Percentiles rank a stretch among this genome's conserved stretches.
phyloP scores from a whole-genome alignment of 1,140 invertebrate genomes.

The Magallana gigas region DNA sequence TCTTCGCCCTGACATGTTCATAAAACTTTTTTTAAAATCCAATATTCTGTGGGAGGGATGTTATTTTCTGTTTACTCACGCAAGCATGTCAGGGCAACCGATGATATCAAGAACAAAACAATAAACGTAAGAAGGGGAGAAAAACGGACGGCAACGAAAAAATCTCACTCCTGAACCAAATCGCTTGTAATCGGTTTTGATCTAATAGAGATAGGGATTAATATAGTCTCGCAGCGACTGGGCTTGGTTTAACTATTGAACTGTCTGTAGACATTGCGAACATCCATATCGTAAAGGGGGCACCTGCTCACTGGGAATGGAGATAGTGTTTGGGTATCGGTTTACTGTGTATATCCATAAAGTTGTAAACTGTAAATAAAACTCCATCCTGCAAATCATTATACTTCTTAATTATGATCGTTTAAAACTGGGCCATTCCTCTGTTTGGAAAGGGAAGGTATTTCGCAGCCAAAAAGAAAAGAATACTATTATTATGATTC shows the following conservation, averaged over 20 bases:
- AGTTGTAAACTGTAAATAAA: slow-evolving; percentile 6
- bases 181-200: slow-evolving; percentile 5
- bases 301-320: background rate
- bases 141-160: background rate
- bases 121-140: background rate
- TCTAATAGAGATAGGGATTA: slow-evolving; percentile 32
- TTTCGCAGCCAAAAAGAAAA: background rate
- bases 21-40: background rate
- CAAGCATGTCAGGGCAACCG: slow-evolving; percentile 8
- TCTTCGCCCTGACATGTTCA: background rate
- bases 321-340: background rate
- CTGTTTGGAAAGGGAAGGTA: background rate
- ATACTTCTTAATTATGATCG: background rate
- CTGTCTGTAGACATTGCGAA: background rate
- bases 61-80: background rate
- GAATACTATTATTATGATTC: too few species aligned
- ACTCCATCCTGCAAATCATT: background rate
- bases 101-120: slow-evolving; percentile 29
- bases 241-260: background rate
- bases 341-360: background rate
- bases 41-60: background rate
- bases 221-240: background rate
- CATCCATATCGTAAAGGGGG: background rate
- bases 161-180: slow-evolving; percentile 12
- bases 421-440: background rate